Evolutionary conservation across 2,113 vertebrate species (phyloP).

Genomic region (Callaeas wilsoni): DNA sequence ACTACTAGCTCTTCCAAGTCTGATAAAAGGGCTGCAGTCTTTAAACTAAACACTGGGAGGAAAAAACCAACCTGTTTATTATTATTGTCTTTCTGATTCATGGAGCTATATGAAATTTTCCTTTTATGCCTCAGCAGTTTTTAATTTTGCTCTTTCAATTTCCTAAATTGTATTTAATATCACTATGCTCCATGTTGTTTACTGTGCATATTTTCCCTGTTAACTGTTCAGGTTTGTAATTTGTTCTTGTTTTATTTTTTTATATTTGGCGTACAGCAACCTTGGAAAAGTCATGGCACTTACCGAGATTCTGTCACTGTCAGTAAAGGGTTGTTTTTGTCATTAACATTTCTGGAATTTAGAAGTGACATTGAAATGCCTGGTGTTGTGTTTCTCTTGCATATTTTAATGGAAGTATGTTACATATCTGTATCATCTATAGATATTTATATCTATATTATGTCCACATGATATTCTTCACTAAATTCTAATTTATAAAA

Average conservation of each 20-base stretch:
- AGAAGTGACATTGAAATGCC: background rate
- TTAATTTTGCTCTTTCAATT: slow-evolving; percentile 67
- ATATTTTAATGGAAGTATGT: background rate
- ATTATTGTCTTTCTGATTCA: slow-evolving; percentile 37
- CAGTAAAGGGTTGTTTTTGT: background rate
- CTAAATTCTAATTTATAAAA: background rate
- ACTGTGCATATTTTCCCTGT: slow-evolving; percentile 3
- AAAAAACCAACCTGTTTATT: background rate
- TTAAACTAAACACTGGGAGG: background rate
- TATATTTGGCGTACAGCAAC: background rate
- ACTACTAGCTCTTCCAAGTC: background rate
- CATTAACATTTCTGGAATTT: background rate
- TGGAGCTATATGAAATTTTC: slow-evolving; percentile 24
- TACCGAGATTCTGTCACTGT: background rate
- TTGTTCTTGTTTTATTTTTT: background rate
- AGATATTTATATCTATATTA: background rate
- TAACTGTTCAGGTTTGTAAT: slow-evolving; percentile 20
- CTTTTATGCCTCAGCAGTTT: slow-evolving; percentile 65
- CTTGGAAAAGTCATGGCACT: background rate
- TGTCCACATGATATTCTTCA: background rate
- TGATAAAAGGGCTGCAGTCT: background rate
- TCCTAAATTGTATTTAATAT: slow-evolving; percentile 65
- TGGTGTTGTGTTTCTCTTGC: background rate
- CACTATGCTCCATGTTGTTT: slow-evolving; percentile 30
- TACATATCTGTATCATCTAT: background rate